phyloP scores from a whole-genome alignment of 2,113 vertebrate genomes.

The Spizaetus ornatus region DNA sequence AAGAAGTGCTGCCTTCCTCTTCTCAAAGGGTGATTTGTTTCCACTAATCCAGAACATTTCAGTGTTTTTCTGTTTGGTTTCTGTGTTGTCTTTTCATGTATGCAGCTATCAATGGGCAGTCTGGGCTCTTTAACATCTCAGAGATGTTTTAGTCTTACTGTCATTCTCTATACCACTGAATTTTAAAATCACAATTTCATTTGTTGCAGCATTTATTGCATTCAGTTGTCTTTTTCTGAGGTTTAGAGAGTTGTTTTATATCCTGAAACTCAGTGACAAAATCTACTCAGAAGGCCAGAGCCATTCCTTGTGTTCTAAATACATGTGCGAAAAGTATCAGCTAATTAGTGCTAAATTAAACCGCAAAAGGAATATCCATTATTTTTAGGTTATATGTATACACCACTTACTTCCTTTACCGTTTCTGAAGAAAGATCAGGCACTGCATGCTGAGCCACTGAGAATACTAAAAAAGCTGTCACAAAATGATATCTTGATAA shows the following conservation, averaged over 20 bases:
- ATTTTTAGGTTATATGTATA: neutral
- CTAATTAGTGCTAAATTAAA: conserved; percentile 37
- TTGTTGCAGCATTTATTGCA: neutral
- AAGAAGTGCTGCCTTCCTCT: neutral
- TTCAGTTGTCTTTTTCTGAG: neutral
- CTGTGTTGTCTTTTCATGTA: neutral
- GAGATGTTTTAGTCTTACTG: neutral
- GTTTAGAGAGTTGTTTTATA: neutral
- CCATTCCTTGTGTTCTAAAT: neutral
- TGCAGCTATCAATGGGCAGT: neutral
- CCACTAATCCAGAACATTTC: neutral
- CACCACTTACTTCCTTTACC: neutral
- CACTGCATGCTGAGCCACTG: neutral
- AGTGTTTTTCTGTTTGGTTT: neutral
- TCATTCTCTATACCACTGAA: neutral
- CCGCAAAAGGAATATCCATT: neutral
- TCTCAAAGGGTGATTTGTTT: neutral
- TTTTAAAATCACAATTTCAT: neutral
- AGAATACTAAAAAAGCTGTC: neutral
- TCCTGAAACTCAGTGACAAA: neutral
- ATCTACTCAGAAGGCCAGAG: neutral
- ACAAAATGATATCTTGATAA: neutral
- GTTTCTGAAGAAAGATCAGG: neutral
- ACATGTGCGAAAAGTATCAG: neutral
- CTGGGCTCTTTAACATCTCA: neutral